A percentile compares a stretch with the other conserved stretches of the same genome.
phyloP scores from a whole-genome alignment of 2,797 vertebrate species.

The Molossus molossus region DNA sequence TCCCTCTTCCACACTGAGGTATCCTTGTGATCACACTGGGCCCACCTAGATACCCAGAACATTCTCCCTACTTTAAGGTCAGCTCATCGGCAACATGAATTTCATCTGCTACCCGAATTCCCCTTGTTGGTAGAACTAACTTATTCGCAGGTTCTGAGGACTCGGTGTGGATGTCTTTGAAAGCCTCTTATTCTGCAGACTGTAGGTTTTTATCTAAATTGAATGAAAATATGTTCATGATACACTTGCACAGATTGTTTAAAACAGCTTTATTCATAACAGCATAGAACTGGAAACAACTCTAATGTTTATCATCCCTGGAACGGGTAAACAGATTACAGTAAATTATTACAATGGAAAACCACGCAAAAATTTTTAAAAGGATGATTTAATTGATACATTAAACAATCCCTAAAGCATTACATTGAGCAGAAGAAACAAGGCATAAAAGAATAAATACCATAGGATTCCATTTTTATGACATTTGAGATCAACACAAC shows the following conservation, averaged over 20 bases:
- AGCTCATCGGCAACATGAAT: not conserved
- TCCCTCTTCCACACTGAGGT: not conserved
- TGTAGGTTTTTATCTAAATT: not conserved
- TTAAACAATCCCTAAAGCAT: not conserved
- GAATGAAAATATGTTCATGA: not conserved
- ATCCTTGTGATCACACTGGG: not conserved
- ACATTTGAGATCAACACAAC: not conserved
- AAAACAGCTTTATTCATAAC: slow-evolving; percentile 21
- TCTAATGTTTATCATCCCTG: not conserved
- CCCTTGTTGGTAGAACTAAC: not conserved
- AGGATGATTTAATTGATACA: not conserved
- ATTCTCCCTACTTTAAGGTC: not conserved
- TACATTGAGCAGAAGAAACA: not conserved
- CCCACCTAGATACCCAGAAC: not conserved
- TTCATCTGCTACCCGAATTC: not conserved
- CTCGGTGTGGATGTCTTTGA: not conserved
- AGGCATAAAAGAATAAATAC: not conserved
- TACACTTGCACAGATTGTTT: not conserved
- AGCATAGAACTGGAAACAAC: not conserved
- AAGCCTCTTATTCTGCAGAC: not conserved
- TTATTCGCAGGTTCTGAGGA: not conserved
- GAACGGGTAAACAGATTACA: not conserved
- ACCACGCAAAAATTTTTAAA: not conserved
- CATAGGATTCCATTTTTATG: not conserved
- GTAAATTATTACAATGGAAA: slow-evolving; percentile 29